A percentile compares a stretch with the other conserved stretches of the same genome.
phyloP scores from a whole-genome alignment of 2,797 vertebrate genomes.

The Manis pentadactyla region DNA sequence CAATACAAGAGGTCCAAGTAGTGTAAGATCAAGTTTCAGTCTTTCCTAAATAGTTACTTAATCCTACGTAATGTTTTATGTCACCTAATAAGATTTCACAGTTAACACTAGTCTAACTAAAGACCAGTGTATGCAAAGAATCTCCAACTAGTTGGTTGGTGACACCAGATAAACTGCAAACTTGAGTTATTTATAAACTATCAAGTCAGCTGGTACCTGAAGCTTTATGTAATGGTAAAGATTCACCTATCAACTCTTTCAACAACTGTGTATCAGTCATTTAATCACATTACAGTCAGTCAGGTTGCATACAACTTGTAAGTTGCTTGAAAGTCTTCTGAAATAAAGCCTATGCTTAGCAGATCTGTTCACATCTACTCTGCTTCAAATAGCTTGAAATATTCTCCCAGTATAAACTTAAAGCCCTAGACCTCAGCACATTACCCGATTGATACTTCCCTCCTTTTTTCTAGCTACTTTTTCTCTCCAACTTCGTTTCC shows the following conservation, averaged over 20 bases:
- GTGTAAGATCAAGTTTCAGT: slow-evolving; percentile 1
- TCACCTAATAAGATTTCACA: not conserved
- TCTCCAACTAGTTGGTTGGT: not conserved
- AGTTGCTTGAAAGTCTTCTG: slow-evolving; percentile 47
- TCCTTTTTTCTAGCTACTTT: slow-evolving; percentile 56
- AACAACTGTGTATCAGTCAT: not conserved
- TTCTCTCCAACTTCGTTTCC: slow-evolving; percentile 25
- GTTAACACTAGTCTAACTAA: not conserved
- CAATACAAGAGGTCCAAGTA: not conserved
- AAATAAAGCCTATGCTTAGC: not conserved
- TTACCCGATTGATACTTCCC: slow-evolving; percentile 60
- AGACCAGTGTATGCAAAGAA: not conserved
- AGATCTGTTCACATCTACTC: not conserved
- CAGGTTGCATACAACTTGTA: slow-evolving; percentile 9
- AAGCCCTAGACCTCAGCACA: not conserved
- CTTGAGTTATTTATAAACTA: slow-evolving; percentile 61
- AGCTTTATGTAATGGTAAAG: slow-evolving; percentile 49
- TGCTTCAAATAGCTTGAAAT: not conserved
- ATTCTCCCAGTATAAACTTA: not conserved
- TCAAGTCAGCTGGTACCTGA: slow-evolving; percentile 24
- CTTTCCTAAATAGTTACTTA: slow-evolving; percentile 5
- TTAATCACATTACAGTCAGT: not conserved
- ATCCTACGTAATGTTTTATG: not conserved
- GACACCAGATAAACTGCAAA: not conserved
- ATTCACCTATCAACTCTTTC: slow-evolving; percentile 30